phyloP scores from a whole-genome alignment of 2,113 vertebrate species.

The Lophochroa leadbeateri region DNA sequence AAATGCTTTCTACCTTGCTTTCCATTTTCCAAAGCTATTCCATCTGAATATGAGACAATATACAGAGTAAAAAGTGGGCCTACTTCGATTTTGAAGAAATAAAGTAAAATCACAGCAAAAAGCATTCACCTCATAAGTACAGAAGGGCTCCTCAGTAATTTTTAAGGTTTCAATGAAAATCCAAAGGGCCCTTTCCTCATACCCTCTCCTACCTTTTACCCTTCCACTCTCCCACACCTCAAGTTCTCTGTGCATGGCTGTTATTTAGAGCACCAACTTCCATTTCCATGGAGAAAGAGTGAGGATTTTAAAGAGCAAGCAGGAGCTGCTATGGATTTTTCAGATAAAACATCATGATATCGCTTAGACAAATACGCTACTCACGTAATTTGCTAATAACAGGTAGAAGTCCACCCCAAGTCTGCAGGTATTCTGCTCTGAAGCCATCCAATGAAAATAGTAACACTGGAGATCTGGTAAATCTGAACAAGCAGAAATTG shows the following conservation, averaged over 20 bases:
- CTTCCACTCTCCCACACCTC: neutral
- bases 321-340: neutral
- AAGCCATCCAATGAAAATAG: conserved; percentile 96
- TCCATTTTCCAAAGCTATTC: neutral
- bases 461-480: conserved; percentile 86
- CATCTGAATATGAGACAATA: neutral
- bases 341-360: neutral
- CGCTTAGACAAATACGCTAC: conserved; percentile 67
- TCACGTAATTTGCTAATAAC: conserved; percentile 91
- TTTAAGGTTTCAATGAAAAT: neutral
- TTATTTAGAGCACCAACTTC: neutral
- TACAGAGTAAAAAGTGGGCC: neutral
- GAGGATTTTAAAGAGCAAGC: neutral
- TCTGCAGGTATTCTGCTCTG: conserved; percentile 87
- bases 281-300: neutral
- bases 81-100: neutral
- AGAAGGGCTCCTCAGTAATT: neutral
- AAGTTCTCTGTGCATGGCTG: neutral
- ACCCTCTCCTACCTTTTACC: neutral
- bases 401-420: conserved; percentile 82
- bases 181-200: neutral
- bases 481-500: conserved; percentile 78
- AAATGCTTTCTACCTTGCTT: neutral
- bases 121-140: neutral
- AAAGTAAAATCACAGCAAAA: neutral